Evolutionary conservation across 2,113 vertebrate genomes (phyloP).

Genomic region (Muscicapa adusta): DNA sequence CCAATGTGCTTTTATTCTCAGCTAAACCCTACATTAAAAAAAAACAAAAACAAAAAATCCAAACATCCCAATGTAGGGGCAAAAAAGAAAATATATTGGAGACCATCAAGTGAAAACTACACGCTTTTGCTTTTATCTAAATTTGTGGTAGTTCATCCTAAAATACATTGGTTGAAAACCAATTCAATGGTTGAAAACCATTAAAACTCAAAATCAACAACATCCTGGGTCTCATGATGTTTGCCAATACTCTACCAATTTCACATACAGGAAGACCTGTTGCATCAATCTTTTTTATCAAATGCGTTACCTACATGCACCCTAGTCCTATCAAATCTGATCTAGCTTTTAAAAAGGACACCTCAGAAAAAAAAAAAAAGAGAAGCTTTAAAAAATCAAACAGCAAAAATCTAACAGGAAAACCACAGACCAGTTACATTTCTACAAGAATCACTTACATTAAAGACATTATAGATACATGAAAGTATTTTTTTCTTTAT

Average conservation of each 20-base stretch:
- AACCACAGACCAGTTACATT: background rate
- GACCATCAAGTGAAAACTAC: background rate
- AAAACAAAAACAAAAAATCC: background rate
- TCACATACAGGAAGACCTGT: background rate
- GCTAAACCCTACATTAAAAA: conserved; percentile 86
- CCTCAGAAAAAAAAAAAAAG: background rate
- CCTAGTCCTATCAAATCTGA: background rate
- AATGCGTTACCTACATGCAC: background rate
- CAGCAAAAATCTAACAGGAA: background rate
- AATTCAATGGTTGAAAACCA: background rate
- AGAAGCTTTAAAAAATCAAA: background rate
- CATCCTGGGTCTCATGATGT: background rate
- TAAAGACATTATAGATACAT: background rate
- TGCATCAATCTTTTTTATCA: background rate
- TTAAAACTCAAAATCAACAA: background rate
- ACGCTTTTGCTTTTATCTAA: background rate
- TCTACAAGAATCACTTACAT: background rate
- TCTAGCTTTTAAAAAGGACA: background rate
- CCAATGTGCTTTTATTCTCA: conserved; percentile 96
- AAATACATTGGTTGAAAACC: background rate
- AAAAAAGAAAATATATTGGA: background rate
- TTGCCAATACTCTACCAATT: background rate
- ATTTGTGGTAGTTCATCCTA: background rate
- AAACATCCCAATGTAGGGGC: background rate
- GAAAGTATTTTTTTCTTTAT: background rate